phyloP scores from a whole-genome alignment of 2,888 invertebrate species.

The Microchrysa polita region DNA sequence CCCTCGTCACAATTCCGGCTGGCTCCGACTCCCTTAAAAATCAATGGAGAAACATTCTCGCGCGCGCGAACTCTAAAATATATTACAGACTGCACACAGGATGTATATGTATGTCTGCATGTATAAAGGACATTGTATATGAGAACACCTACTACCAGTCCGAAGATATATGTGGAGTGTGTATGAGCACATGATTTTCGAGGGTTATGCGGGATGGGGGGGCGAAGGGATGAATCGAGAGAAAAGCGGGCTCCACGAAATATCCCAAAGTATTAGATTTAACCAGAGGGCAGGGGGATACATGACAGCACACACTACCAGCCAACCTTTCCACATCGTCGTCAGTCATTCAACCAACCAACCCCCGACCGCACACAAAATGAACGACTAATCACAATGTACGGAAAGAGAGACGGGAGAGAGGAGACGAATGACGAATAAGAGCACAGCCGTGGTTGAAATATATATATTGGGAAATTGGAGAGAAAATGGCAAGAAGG shows the following conservation, averaged over 20 bases:
- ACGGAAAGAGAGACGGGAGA: not conserved
- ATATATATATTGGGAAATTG: not conserved
- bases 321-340: too few relatives aligned
- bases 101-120: slow-evolving; percentile 20
- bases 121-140: too few relatives aligned
- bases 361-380: not conserved
- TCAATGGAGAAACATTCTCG: slow-evolving; percentile 53
- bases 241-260: slow-evolving; percentile 33
- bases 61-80: slow-evolving; percentile 54
- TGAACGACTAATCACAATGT: not conserved
- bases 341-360: too few relatives aligned
- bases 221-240: slow-evolving; percentile 21
- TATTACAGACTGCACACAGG: slow-evolving; percentile 38
- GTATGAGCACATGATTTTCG: too few relatives aligned
- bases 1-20: too few relatives aligned
- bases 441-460: not conserved
- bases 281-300: not conserved
- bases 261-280: slow-evolving; percentile 42
- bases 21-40: slow-evolving; percentile 51
- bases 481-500: not conserved
- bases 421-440: not conserved
- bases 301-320: not conserved
- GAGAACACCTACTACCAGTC: slow-evolving; percentile 6
- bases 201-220: slow-evolving; percentile 12
- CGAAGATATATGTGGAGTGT: slow-evolving; percentile 15